Evolutionary conservation across 1,140 invertebrate genomes (phyloP), one percentile per base, ranked within the genome.

Genomic region (Musca domestica): DNA sequence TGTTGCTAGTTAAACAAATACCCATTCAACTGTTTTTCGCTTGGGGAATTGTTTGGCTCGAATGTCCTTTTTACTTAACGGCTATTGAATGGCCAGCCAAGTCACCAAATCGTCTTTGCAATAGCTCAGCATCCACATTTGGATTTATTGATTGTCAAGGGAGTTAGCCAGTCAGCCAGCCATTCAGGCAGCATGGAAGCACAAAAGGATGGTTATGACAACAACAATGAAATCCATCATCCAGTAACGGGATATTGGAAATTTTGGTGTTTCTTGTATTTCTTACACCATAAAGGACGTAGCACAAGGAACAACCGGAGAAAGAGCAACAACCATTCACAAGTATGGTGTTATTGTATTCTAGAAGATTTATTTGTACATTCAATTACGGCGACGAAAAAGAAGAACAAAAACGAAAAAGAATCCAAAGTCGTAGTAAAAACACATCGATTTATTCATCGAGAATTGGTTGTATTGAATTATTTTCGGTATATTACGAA

Each of bases 21-120:
- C 52, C 22, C 10, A n/a, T 12, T 56, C 48, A 19, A 6, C 20
- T 22, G 30, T 34, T 41, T 7, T 19, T 7, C 56, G 56, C 56
- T 61, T 61, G 17, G 56, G 56, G 56, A 61, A 61, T 61, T 61
- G 56, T 22, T 61, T n/a, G 20, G 6, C 56, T 34, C 56, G 5
- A 10, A 61, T 34, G 56, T 61, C 27, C 27, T 61, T 61, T 17
- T 41, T 17, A 19, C 17, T 51, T 51, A 41, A 19, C 34, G 17
- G 47, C 17, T 14, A 14, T 14, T 1, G 17, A 49, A 49, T n/a
- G 48, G 17, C 4, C 17, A 51, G 20, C 6, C 17, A 22, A 22
- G 20, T 61, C 34, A 41, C 27, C 27, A 61, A 34, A 41, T 41
- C 34, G 56, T 61, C 27, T 27, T 61, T 34, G 34, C 34, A 41